Base-by-base conservation (phyloP, 37 sponge, comb jelly and placozoan species). In the Chondrilla cf. caribensis region DNA sequence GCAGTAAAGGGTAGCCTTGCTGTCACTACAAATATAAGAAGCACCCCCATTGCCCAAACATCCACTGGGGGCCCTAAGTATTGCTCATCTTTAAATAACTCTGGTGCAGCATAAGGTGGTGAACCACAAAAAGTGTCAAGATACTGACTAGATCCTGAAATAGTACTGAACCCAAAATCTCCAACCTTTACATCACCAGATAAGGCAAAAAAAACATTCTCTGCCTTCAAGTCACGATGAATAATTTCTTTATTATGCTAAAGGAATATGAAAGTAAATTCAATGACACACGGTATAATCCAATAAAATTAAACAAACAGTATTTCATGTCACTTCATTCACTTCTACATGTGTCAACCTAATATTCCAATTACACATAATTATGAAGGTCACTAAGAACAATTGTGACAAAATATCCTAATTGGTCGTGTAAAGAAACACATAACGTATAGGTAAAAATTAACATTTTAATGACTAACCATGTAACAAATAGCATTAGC, bases 101-200 rank as follows among this genome's bases (percentile, higher is more conserved):
- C 95, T 36, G 95, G 95, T 0, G 95, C 95, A 21, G 95, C 95
- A 84, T 91, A 94, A 3, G 89, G 87, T 43, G 95, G 95, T 22
- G 95, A 94, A 3, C 95, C 95, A 80, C 95, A 94, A 87, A 91
- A 94, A 8, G 92, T 91, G 58, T 85, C 79, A 55, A 94, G 80
- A 4, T 40, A 28, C 19, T 86, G 73, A 22, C 54, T 72, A 4
- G 26, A 33, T 36, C 37, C 33, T 17, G 84, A 62, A 42, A 54
- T 71, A 18, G 77, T 88, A 54, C 95, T 94, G 87, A 94, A 94
- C 3, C 95, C 95, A 89, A 94, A 94, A 59, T 94, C 95, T 25
- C 92, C 90, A 22, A 94, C 78, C 54, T 94, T 94, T 22, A 91
- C 86, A 38, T 35, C 57, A 28, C 81, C 70, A 31, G n/a, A 36